Evolutionary conservation across 2,888 invertebrate genomes (phyloP), one percentile per base, ranked within the genome.

Genomic region (Drosophila emarginata): DNA sequence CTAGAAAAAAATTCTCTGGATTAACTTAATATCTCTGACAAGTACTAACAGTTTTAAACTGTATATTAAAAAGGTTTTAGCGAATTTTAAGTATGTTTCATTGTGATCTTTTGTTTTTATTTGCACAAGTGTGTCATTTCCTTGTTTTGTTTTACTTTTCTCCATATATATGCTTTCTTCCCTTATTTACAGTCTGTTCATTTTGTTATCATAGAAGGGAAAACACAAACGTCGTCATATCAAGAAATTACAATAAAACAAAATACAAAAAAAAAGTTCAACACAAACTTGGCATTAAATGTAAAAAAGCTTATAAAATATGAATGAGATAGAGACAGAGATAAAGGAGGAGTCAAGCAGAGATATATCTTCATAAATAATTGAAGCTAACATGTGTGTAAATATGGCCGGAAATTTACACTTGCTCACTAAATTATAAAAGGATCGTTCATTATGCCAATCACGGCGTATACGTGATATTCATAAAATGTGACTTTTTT

Each of bases 401-500:
- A 72, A 75, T 67, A 64, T 69, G 67, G 12, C 54, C 67, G 71
- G 64, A 74, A 69, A 78, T 78, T 76, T 70, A 26, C 64, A 62
- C 74, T 26, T 54, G 39, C 23, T 52, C 59, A 62, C 56, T 65
- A 71, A 66, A 6, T 64, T 28, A 45, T 36, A 50, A 74, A 76
- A 76, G 87, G 76, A 81, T 74, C 62, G 64, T 53, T 61, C 54
- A 37, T 51, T 40, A 68, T 73, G 67, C 50, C 61, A 58, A 56
- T 66, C 64, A 61, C 9, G 60, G 58, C 73, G 82, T 69, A 73
- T 80, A 79, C 76, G 77, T 76, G 73, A 76, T 62, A 45, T 64
- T 45, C 64, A 64, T 70, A 61, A 58, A 45, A 51, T 53, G 58
- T 61, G 37, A 12, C 18, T 21, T 12, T 18, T 37, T 39, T 26